Percentiles rank a stretch among this genome's conserved stretches.
These are phyloP conservation scores for Erynnis tages DNA, from an alignment of 2,888 invertebrate genomes.

Conservation along the genomic window DNA sequence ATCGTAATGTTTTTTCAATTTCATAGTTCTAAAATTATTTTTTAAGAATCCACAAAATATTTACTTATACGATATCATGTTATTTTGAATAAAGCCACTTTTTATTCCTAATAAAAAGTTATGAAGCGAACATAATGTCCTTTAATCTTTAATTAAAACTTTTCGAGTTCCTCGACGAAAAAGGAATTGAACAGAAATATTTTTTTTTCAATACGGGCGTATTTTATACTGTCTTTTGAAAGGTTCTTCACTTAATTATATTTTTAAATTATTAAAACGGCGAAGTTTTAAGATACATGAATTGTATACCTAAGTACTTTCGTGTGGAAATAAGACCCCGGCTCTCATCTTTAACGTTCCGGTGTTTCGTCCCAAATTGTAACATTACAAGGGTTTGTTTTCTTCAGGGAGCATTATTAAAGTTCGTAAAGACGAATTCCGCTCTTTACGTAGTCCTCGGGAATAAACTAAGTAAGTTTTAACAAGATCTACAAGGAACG, in stretches of 20 bases:
- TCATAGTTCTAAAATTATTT: no score
- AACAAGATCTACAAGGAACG: constrained; percentile 42
- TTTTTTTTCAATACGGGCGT: constrained; percentile 35
- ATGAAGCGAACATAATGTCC: constrained; percentile 56
- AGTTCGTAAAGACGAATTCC: constrained; percentile 28
- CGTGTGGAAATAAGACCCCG: neutral
- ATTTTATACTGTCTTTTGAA: neutral
- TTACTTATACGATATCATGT: neutral
- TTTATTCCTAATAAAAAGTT: constrained; percentile 48
- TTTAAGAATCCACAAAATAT: no score
- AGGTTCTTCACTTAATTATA: neutral
- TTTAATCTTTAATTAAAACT: constrained; percentile 72
- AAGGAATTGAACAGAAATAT: constrained; percentile 54
- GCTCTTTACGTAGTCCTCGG: constrained; percentile 36
- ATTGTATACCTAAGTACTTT: no score
- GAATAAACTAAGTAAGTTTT: constrained; percentile 43
- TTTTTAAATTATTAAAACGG: neutral
- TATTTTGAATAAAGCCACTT: constrained; percentile 49
- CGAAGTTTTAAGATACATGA: no score
- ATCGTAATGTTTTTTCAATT: no score
- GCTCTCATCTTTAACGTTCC: neutral
- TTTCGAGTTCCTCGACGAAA: constrained; percentile 47
- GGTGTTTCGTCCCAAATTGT: constrained; percentile 3
- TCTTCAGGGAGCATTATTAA: constrained; percentile 30
- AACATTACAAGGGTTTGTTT: constrained; percentile 23